Evolutionary conservation across 1,140 invertebrate genomes (phyloP), one percentile per base, ranked within the genome.

Genomic region (Varroa destructor): DNA sequence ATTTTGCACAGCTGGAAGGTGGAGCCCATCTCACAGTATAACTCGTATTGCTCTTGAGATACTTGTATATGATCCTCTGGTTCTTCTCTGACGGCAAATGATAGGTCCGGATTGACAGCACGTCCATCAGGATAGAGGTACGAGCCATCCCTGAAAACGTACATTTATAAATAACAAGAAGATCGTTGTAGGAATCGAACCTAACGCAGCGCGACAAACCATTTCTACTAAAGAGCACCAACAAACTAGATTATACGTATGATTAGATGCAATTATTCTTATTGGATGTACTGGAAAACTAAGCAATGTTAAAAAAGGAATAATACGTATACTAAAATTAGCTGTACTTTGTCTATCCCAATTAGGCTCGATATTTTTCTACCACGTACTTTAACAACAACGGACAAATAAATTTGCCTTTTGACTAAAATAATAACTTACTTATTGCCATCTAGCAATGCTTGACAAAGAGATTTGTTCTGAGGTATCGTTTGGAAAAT

Each of bases 1-100:
- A 99, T 99, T 84, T 99, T 99, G 81, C 97, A 99, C 75, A 99
- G 81, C 79, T 99, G 94, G 82, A 99, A 99, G 73, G 95, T 99
- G 78, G 93, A 96, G 36, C 96, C 96, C 94, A 99, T 99, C 85
- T 98, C 93, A 81, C 96, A 99, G 80, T 99, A 99, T 14, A 99
- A 83, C 81, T 99, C 95, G 80, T 99, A 99, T 81, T 99, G 97
- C 80, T 99, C 96, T 79, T 97, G 91, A 1, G 96, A 97, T n/a
- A 99, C 94, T 75, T 90, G 89, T 74, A 98, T 96, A 78, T 97
- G 93, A 78, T 97, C 93, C 79, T 97, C 91, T 0, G 90, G 89
- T 0, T 90, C 91, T 55, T 90, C 90, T 80, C 93, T 89, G 67
- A 96, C 89, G 1, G 91, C 90, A 82, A 87, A 91, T 71, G 89